Conservation (phyloP, 2,113 vertebrate genomes). For the Plestiodon gilberti region DNA sequence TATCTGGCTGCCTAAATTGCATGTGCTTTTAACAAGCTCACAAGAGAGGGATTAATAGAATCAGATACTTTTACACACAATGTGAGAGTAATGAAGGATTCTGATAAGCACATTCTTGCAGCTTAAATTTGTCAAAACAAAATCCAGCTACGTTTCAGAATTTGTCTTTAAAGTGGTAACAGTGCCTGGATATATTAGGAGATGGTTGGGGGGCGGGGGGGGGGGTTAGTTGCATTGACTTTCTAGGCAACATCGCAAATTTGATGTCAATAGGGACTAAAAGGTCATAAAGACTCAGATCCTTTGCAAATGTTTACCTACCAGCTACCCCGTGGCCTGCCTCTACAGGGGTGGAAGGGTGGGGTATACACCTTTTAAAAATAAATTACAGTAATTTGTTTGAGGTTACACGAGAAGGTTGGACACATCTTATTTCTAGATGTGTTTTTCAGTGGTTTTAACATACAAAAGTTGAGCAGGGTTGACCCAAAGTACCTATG, state of each 20-base stretch:
- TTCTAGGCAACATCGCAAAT: not conserved
- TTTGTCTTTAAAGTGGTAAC: not conserved
- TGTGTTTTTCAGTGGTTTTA: not conserved
- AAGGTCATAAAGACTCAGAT: not conserved
- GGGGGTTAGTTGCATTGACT: not conserved
- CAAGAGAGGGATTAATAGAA: constrained; percentile 12
- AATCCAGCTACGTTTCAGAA: not conserved
- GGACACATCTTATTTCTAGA: not conserved
- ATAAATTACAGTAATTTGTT: not conserved
- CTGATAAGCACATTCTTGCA: constrained; percentile 18
- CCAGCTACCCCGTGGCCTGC: no score
- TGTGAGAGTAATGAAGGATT: constrained; percentile 21
- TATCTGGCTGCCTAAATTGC: not conserved
- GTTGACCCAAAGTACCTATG: not conserved
- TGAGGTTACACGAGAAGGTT: not conserved
- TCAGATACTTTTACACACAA: constrained; percentile 19
- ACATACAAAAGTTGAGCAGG: not conserved
- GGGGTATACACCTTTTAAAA: no score
- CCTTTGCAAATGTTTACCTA: not conserved
- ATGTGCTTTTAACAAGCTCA: not conserved
- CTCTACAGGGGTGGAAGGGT: no score
- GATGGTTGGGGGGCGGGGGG: not conserved
- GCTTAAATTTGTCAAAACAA: not conserved
- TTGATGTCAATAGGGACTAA: not conserved
- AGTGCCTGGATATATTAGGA: not conserved